These are phyloP conservation scores for Sapayoa aenigma DNA, from an alignment of 2,113 vertebrate species.

Conservation along the genomic window DNA sequence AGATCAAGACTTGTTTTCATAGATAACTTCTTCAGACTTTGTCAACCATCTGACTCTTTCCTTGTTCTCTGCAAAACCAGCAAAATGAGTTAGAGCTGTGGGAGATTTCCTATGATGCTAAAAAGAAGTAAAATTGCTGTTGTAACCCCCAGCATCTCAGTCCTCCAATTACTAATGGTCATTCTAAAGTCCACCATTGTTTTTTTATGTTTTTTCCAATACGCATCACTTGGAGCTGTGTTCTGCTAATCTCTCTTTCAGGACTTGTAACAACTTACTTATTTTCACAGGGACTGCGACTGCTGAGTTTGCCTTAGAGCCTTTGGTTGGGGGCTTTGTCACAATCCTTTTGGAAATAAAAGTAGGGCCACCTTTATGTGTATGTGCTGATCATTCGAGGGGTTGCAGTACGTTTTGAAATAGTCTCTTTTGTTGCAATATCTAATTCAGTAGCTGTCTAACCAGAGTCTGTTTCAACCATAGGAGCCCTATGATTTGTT, in stretches of 20 bases:
- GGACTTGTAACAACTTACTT: background rate
- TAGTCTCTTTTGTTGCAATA: background rate
- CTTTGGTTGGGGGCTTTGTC: background rate
- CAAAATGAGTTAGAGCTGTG: background rate
- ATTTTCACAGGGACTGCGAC: background rate
- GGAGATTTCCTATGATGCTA: background rate
- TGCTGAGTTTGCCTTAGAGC: background rate
- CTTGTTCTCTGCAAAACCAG: background rate
- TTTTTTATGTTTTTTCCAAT: background rate
- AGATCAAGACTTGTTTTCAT: background rate
- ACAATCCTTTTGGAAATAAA: background rate
- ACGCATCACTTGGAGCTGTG: background rate
- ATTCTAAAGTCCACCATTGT: background rate
- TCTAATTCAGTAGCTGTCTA: background rate
- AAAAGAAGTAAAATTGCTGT: background rate
- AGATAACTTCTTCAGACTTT: background rate
- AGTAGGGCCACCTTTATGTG: background rate
- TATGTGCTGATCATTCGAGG: background rate
- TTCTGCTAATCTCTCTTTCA: background rate
- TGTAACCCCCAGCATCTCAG: background rate
- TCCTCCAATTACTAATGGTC: background rate
- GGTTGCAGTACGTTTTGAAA: background rate
- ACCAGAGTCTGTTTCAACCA: background rate
- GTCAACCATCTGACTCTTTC: background rate
- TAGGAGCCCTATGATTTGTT: background rate